Evolutionary conservation across 2,797 vertebrate species (phyloP), one percentile per base, ranked within the genome.

Genomic region (Adrianichthys oophorus): DNA sequence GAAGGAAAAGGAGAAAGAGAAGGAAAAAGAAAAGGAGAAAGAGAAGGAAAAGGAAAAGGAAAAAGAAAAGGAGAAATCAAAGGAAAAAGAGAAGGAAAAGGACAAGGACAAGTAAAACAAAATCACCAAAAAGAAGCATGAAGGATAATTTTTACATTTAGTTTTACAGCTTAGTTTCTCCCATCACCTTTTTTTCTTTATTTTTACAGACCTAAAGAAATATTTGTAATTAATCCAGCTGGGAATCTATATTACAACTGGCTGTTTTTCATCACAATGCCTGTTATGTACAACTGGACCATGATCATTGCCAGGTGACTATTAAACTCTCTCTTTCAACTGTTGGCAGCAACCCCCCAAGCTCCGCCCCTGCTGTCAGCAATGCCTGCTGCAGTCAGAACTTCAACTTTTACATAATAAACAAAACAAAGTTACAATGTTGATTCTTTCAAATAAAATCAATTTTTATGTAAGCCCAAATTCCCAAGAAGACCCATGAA

Each of bases 271-370:
- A 98, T 99, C 83, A 93, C 95, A 19, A 21, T 98, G 51, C 96
- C 97, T 15, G 95, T 98, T 72, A 98, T 98, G 96, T 99, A 99
- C 91, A 98, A 98, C 82, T 98, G 96, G 97, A 97, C 94, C 43
- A 92, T 95, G 90, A 89, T 99, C 70, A 96, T 99, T 44, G 97
- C 95, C 72, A 96, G 97, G 97, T 98, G 84, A 91, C 52, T 26
- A 37, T 12, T 12, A 37, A 37, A 37, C 10, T 37, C 10, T 12
- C 32, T 32, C 29, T 37, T 10, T 37, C 32, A 37, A 1, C 5
- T 5, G 7, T 5, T 6, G 26, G 10, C 10, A 21, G 19, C 3
- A 2, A 21, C 19, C 12, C 32, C 2, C 3, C 8, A 12, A 37
- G 32, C 10, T 13, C 32, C 26, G 6, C 26, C 26, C 26, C 26